A percentile compares a stretch with the other conserved stretches of the same genome.
Evolutionary conservation across 2,797 vertebrate species (phyloP).

Genomic region (Enteromius radiatus): DNA sequence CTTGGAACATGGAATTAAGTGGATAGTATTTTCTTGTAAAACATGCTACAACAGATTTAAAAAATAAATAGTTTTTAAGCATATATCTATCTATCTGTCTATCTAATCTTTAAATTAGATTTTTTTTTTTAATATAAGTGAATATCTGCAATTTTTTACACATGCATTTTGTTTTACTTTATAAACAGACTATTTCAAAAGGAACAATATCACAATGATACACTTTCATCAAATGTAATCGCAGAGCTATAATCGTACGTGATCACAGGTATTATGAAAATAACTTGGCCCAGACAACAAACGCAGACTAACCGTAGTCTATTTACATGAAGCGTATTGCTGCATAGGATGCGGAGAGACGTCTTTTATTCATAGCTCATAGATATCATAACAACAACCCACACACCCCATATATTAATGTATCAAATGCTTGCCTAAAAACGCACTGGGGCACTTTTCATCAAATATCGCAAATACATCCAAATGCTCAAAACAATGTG

Average conservation of each 20-base stretch:
- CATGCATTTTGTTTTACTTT: background rate
- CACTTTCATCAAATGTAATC: constrained; percentile 57
- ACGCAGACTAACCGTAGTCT: constrained; percentile 31
- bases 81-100: background rate
- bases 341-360: constrained; percentile 22
- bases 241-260: constrained; percentile 45
- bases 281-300: constrained; percentile 50
- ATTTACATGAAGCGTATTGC: constrained; percentile 47
- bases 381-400: constrained; percentile 60
- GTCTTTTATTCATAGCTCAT: constrained; percentile 56
- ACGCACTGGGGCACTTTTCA: constrained; percentile 56
- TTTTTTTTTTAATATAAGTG: background rate
- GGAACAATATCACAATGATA: background rate
- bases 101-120: background rate
- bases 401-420: constrained; percentile 62
- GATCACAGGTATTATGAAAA: constrained; percentile 59
- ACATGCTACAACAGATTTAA: background rate
- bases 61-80: background rate
- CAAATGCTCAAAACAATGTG: constrained; percentile 56
- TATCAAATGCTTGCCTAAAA: constrained; percentile 57
- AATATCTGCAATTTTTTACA: background rate
- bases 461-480: constrained; percentile 56
- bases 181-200: constrained; percentile 22
- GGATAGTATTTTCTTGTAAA: background rate
- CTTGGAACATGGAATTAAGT: too few relatives aligned